Evolutionary conservation across 1,140 invertebrate species (phyloP).

Genomic region (Danaus plexippus): DNA sequence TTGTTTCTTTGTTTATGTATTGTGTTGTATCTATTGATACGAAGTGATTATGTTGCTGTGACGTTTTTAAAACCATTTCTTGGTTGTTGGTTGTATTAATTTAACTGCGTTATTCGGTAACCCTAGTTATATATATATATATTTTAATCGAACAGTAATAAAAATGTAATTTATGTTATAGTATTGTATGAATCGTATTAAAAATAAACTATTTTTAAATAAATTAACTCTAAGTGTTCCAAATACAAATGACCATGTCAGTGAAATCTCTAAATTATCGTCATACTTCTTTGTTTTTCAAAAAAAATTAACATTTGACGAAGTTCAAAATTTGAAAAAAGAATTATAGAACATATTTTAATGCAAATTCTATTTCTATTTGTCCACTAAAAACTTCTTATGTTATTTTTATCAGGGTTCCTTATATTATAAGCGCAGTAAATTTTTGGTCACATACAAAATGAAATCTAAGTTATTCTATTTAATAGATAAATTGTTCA

Average conservation of each 20-base stretch:
- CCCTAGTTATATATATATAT: background rate
- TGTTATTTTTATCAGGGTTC: conserved; percentile 17
- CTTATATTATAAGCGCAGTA: conserved; percentile 33
- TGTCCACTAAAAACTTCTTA: conserved; percentile 1
- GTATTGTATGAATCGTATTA: conserved; percentile 19
- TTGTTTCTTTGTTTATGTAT: conserved; percentile 40
- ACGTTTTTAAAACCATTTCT: conserved; percentile 27
- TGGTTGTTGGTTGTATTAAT: conserved; percentile 6
- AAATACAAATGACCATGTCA: too few species aligned
- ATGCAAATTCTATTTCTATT: conserved; percentile 6
- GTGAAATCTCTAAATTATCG: background rate
- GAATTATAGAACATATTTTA: too few species aligned
- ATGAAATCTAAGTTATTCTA: conserved; percentile 28
- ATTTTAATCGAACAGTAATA: conserved; percentile 6
- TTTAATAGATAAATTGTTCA: conserved; percentile 52
- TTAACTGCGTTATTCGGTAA: background rate
- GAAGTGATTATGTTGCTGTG: conserved; percentile 66
- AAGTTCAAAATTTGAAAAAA: too few species aligned
- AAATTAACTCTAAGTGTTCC: background rate
- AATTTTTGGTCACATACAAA: conserved; percentile 16
- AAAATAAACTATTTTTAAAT: conserved; percentile 8
- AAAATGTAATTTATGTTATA: conserved; percentile 14
- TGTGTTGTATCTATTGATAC: conserved; percentile 55
- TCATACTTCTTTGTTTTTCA: conserved; percentile 8
- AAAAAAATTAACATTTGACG: conserved; percentile 6